A percentile compares a stretch with the other conserved stretches of the same genome.
Evolutionary conservation across 2,113 vertebrate genomes (phyloP).

Genomic region (Lepus europaeus): DNA sequence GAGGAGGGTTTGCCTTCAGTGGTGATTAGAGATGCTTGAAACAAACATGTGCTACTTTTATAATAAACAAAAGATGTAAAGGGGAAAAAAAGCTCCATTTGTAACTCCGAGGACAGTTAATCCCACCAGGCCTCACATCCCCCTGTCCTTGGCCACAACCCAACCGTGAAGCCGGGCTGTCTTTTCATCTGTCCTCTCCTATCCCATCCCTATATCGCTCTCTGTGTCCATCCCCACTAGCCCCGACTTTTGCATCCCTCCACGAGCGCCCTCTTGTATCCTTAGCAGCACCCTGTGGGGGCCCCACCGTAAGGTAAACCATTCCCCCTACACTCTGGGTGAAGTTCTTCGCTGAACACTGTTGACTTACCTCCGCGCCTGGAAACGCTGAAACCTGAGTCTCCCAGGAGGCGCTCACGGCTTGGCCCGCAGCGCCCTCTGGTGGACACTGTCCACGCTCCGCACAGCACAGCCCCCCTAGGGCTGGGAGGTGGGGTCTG

Average conservation of each 20-base stretch:
- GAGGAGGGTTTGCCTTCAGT: constrained; percentile 67
- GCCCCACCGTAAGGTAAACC: not conserved
- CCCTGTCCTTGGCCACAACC: constrained; percentile 74
- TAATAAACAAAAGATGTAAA: constrained; percentile 83
- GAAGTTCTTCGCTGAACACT: constrained; percentile 29
- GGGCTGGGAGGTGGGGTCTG: constrained; percentile 81
- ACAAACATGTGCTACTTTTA: constrained; percentile 74
- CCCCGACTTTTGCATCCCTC: not conserved
- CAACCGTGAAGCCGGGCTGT: constrained; percentile 70
- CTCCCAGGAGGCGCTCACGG: not conserved
- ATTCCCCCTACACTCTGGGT: not conserved
- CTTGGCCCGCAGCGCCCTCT: constrained; percentile 78
- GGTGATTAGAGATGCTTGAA: constrained; percentile 74
- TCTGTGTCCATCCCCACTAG: not conserved
- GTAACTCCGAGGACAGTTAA: constrained; percentile 82
- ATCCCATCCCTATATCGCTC: not conserved
- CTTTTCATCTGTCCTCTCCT: constrained; percentile 53
- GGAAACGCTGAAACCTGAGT: constrained; percentile 72
- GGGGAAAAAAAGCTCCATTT: constrained; percentile 72
- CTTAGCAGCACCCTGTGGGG: not conserved
- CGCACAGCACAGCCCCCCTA: constrained; percentile 49
- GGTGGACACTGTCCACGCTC: constrained; percentile 48
- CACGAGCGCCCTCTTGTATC: not conserved
- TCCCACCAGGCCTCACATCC: constrained; percentile 75
- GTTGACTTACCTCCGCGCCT: not conserved